Evolutionary conservation across 2,888 invertebrate genomes (phyloP).

Genomic region (Zaprionus obscuricornis): DNA sequence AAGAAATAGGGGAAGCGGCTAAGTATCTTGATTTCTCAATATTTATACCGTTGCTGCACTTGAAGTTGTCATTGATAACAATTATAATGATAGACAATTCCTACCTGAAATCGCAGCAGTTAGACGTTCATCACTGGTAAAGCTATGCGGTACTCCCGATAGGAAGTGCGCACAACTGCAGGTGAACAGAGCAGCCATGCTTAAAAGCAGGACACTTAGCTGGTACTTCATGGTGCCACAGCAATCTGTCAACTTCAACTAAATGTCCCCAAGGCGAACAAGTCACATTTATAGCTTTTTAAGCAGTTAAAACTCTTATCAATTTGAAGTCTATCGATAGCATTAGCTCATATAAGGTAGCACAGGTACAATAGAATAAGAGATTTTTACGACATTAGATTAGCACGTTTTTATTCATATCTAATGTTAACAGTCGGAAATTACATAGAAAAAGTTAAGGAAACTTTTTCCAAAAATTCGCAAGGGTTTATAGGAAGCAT

Average conservation of each 20-base stretch:
- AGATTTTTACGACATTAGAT: slow-evolving; percentile 21
- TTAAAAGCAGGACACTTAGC: slow-evolving; percentile 37
- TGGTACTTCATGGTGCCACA: slow-evolving; percentile 32
- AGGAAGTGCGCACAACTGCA: slow-evolving; percentile 42
- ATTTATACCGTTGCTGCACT: slow-evolving; percentile 22
- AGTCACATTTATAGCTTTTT: slow-evolving; percentile 43
- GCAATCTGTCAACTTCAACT: slow-evolving; percentile 34
- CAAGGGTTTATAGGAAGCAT: too few relatives aligned
- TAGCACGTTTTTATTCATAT: too few relatives aligned
- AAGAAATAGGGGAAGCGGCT: background rate
- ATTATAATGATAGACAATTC: slow-evolving; percentile 1
- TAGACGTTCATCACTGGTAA: slow-evolving; percentile 54
- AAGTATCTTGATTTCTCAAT: slow-evolving; percentile 3
- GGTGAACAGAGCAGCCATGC: slow-evolving; percentile 32
- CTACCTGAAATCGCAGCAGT: slow-evolving; percentile 65
- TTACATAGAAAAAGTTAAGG: too few relatives aligned
- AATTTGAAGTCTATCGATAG: background rate
- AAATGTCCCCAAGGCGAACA: background rate
- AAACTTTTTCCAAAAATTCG: too few relatives aligned
- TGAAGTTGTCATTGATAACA: slow-evolving; percentile 22
- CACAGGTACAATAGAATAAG: slow-evolving; percentile 1
- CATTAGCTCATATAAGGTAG: background rate
- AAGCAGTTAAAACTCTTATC: slow-evolving; percentile 20
- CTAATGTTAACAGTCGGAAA: too few relatives aligned
- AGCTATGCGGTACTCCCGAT: slow-evolving; percentile 43